Evolutionary conservation across 2,888 invertebrate species (phyloP).

Genomic region (Dermolepida albohirtum): DNA sequence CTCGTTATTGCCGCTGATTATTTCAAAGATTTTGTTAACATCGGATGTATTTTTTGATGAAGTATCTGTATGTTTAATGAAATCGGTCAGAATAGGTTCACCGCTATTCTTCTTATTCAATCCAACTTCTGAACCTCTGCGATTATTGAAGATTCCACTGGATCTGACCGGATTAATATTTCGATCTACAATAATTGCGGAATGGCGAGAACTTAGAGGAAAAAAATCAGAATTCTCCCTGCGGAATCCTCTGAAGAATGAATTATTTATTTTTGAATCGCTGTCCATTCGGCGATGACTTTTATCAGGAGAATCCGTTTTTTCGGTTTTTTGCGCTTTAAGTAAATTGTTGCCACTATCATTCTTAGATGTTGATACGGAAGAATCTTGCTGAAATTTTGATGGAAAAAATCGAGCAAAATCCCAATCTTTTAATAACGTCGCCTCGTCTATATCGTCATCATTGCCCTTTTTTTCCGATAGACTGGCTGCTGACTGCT

Average conservation of each 20-base stretch:
- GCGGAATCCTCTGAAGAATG: conserved; percentile 83
- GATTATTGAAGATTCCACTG: conserved; percentile 78
- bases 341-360: not conserved
- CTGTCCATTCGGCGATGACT: conserved; percentile 80
- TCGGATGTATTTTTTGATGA: conserved; percentile 33
- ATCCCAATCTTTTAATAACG: conserved; percentile 88
- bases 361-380: conserved; percentile 26
- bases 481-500: conserved; percentile 65
- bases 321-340: conserved; percentile 1
- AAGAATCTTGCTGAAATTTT: conserved; percentile 58
- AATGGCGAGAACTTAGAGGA: conserved; percentile 81
- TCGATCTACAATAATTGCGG: conserved; percentile 73
- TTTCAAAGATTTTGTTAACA: not conserved
- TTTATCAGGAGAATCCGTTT: conserved; percentile 44
- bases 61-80: conserved; percentile 67
- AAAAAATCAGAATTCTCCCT: conserved; percentile 89
- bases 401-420: conserved; percentile 85
- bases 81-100: conserved; percentile 79
- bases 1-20: conserved; percentile 14
- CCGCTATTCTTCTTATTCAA: conserved; percentile 69
- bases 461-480: conserved; percentile 54
- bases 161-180: conserved; percentile 70
- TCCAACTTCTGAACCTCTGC: conserved; percentile 70
- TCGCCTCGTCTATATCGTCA: conserved; percentile 81
- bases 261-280: conserved; percentile 76